Evolutionary conservation across 92 coral and sea anemone genomes (phyloP), one percentile per base, ranked within the genome.

Genomic region (Zoanthus solanderi): DNA sequence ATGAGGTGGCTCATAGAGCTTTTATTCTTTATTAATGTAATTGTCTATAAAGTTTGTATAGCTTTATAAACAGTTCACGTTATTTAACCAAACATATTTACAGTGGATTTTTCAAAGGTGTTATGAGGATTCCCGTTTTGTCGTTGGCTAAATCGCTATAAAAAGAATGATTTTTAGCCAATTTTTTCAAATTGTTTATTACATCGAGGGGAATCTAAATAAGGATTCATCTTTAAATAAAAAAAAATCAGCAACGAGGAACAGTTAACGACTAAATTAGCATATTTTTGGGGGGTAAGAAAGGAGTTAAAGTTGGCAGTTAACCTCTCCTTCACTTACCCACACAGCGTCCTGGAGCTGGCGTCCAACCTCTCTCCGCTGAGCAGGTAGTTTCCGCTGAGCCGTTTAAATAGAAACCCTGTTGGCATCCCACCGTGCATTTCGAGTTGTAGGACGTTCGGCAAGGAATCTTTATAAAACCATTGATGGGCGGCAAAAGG

Each of bases 391-490:
- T 75, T 31, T 44, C 76, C 15, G 78, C 57, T 42, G 78, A 76
- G 12, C 94, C 98, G 61, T 94, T 77, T 14, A 89, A 34, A 18
- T 79, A 86, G 78, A 81, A 94, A 3, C 95, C 95, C 30, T 71
- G 18, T 12, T 61, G 61, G 80, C 98, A 94, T 42, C 90, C 93
- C 47, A 93, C 79, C 18, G 85, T 75, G 73, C 98, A 94, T 37
- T 79, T 80, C 80, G 95, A 91, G 15, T 89, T 85, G 37, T 81
- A 93, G 0, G 90, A 86, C 4, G 94, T 91, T 77, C 82, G 76
- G 76, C 98, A 94, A 78, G 95, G 98, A 13, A 92, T 78, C 61
- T 79, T 32, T 17, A 94, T 90, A 72, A 85, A 93, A 48, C 98
- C 98, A 76, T 94, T 92, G 0, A 7, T 31, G 30, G 98, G 98